Conservation (phyloP, 2,113 vertebrate genomes). For the Galemys pyrenaicus region DNA sequence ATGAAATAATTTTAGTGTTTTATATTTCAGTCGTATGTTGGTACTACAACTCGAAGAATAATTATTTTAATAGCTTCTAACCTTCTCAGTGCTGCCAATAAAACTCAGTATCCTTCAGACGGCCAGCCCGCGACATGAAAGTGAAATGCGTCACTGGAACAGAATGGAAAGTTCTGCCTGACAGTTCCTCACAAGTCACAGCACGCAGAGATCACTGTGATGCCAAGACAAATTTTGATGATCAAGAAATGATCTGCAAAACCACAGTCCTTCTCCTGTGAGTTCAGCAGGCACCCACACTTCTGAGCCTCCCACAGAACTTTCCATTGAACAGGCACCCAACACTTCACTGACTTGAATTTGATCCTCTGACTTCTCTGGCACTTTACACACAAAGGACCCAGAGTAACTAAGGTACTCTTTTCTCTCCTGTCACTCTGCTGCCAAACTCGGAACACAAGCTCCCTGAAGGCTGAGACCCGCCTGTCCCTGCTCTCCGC, state of each 20-base stretch:
- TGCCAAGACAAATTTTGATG: background rate
- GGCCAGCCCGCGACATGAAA: too few relatives aligned
- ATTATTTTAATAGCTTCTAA: background rate
- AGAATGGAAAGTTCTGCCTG: background rate
- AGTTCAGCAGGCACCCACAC: background rate
- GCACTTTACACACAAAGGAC: background rate
- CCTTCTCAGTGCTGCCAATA: background rate
- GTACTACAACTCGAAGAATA: background rate
- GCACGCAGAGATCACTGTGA: background rate
- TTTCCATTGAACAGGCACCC: background rate
- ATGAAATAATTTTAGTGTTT: background rate
- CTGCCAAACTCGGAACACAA: too few relatives aligned
- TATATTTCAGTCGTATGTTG: background rate
- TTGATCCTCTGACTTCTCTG: background rate
- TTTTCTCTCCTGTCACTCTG: background rate
- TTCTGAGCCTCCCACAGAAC: background rate
- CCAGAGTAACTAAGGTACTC: background rate
- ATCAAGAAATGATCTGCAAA: background rate
- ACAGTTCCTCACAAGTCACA: background rate
- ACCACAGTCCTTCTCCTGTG: background rate
- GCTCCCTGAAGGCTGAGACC: too few relatives aligned
- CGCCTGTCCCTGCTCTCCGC: fast-evolving
- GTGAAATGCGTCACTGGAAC: background rate
- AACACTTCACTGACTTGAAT: background rate
- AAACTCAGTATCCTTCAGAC: background rate